Evolutionary conservation across 2,113 vertebrate genomes (phyloP), one percentile per base, ranked within the genome.

Genomic region (Herpetotheres cachinnans): DNA sequence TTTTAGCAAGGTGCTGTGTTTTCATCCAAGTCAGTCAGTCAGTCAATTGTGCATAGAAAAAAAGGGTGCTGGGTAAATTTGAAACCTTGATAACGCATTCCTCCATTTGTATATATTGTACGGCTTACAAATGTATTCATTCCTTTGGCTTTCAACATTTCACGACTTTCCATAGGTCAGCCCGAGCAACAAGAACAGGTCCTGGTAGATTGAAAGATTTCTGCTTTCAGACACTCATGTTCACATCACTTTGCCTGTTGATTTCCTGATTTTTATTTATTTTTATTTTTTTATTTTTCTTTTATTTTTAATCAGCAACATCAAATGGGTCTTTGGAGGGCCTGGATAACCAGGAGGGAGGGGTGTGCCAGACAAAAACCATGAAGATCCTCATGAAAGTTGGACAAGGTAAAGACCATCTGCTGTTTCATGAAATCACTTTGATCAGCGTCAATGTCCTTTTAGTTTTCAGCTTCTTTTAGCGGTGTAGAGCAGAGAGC

Each of bases 301-400:
- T 98, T 98, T 98, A 97, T 98, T 98, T 98, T 98, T 92, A 90
- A 98, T 98, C 98, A 99, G 99, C 99, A 97, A 99, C 99, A 97
- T 99, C 99, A 90, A 99, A 99, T 96, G 99, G 99, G 98, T 99
- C 99, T 97, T 98, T 99, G 98, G 99, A 99, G 97, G 99, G 99
- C 97, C 98, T 99, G 98, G 99, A 99, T 98, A 99, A 99, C 98
- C 99, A 99, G 98, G 99, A 99, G 97, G 99, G 99, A 94, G 99
- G 99, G 81, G 99, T 99, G 94, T 99, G 99, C 98, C 99, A 99
- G 98, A 99, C 98, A 98, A 99, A 99, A 99, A 99, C 99, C 98
- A 99, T 99, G 99, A 99, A 99, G 98, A 99, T 99, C 97, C 98
- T 99, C 98, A 99, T 99, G 99, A 99, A 99, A 98, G 99, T 99